Evolutionary conservation across 2,113 vertebrate genomes (phyloP).

Genomic region (Psammodynastes pulverulentus): DNA sequence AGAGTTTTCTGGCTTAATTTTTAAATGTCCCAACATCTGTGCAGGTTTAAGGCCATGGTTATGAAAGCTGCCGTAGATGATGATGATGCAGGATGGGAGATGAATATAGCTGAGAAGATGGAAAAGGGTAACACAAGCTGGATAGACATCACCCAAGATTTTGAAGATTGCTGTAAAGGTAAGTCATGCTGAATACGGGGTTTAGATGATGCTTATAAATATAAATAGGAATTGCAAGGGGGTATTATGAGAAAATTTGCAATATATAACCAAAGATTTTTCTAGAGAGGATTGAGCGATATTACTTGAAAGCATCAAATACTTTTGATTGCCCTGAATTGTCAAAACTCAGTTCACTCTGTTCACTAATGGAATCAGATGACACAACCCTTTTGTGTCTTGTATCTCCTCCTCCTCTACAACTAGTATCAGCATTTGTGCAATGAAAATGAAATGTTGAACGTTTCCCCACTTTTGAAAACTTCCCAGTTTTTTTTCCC

Average conservation of each 20-base stretch:
- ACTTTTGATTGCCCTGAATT: not conserved
- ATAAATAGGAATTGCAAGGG: not conserved
- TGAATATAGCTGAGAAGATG: conserved; percentile 90
- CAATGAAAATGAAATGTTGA: not conserved
- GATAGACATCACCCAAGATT: conserved; percentile 95
- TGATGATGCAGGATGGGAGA: conserved; percentile 94
- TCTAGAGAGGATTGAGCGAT: not conserved
- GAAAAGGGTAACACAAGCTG: conserved; percentile 85
- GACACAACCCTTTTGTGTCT: not conserved
- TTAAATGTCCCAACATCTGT: conserved; percentile 1
- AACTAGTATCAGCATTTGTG: not conserved
- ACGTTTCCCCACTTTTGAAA: not conserved
- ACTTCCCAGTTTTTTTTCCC: not conserved
- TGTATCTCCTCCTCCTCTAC: not conserved
- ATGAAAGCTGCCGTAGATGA: conserved; percentile 94
- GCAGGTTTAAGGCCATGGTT: conserved; percentile 78
- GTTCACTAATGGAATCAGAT: not conserved
- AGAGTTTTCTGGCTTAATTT: not conserved
- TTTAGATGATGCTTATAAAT: not conserved
- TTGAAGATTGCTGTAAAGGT: conserved; percentile 94
- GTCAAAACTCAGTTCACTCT: not conserved
- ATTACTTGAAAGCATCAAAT: not conserved
- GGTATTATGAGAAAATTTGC: not conserved
- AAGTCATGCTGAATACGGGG: conserved; percentile 36
- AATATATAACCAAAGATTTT: not conserved